phyloP scores from a whole-genome alignment of 2,888 invertebrate species.

The Terebella lapidaria region DNA sequence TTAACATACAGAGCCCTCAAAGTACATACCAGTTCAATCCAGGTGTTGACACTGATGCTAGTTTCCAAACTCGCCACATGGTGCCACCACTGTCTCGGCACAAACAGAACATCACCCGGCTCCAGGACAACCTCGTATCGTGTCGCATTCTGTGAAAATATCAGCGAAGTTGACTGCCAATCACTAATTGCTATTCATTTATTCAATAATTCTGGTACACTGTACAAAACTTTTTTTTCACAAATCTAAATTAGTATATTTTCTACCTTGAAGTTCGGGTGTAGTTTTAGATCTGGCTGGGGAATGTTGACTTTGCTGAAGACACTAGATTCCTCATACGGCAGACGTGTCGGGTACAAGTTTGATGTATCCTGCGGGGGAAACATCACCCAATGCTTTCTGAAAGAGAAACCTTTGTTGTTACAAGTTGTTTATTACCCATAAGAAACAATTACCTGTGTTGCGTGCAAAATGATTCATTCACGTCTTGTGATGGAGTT shows the following conservation, averaged over 20 bases:
- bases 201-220: too few species aligned
- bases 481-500: neutral
- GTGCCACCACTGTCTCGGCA: slow-evolving; percentile 96
- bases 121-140: slow-evolving; percentile 63
- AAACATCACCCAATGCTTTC: slow-evolving; percentile 88
- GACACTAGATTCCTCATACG: slow-evolving; percentile 94
- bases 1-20: too few species aligned
- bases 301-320: slow-evolving; percentile 71
- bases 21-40: slow-evolving; percentile 72
- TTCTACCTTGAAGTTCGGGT: slow-evolving; percentile 11
- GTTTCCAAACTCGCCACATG: slow-evolving; percentile 71
- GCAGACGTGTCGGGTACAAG: slow-evolving; percentile 76
- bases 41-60: slow-evolving; percentile 66
- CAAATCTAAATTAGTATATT: too few species aligned
- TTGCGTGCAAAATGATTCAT: too few species aligned
- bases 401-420: slow-evolving; percentile 46
- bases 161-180: neutral
- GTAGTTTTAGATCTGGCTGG: slow-evolving; percentile 12
- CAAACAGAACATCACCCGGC: slow-evolving; percentile 80
- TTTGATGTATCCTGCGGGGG: slow-evolving; percentile 68
- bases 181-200: neutral
- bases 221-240: too few species aligned
- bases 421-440: too few species aligned
- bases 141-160: slow-evolving; percentile 32
- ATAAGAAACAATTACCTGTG: too few species aligned